Base-by-base conservation (phyloP, 30 jellyfish, hydroid and myxozoan species). In the Mastigias papua region DNA sequence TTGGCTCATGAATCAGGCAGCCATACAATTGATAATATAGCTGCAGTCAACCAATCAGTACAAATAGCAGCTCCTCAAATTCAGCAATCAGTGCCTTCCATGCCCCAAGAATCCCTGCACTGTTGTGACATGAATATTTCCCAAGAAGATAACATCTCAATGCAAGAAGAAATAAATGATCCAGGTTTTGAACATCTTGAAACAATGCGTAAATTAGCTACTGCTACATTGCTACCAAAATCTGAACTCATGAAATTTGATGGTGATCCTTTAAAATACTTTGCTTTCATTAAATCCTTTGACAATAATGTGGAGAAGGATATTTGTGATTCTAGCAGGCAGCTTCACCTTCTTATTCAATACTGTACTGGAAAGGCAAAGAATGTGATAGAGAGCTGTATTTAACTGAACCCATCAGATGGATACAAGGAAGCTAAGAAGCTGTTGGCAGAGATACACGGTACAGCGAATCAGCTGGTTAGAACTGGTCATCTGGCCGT, bases 371-470 rank as follows among this genome's bases (percentile, higher is more conserved):
- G 92, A 27, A 82, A 82, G 64, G 92, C 92, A 7, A 82, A 49
- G 65, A 69, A 58, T 86, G 92, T 82, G 77, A 82, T 70, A 42
- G 92, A 82, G 54, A 82, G 34, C 78, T 82, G 92, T 49, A 82
- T 82, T 82, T 69, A 66, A 33, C 77, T 69, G 78, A 25, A 61
- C 76, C 92, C 84, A 48, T 20, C 46, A 30, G 86, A 82, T 28
- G 92, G 92, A 42, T 82, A 82, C 33, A 16, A 23, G 77, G 78
- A 67, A 49, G 86, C 92, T 2, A 82, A 82, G 77, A 67, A 54
- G 50, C 1, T 82, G 63, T 83, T 82, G 66, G 84, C 92, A 27
- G 92, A 82, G 79, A 31, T 69, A 49, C 69, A 42, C 34, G 33
- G 54, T n/a, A 51, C 22, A 15, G 54, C 28, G 37, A 23, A 62